These are phyloP conservation scores for Macrobrachium rosenbergii DNA, from an alignment of 1,140 invertebrate species.

Conservation along the genomic window DNA sequence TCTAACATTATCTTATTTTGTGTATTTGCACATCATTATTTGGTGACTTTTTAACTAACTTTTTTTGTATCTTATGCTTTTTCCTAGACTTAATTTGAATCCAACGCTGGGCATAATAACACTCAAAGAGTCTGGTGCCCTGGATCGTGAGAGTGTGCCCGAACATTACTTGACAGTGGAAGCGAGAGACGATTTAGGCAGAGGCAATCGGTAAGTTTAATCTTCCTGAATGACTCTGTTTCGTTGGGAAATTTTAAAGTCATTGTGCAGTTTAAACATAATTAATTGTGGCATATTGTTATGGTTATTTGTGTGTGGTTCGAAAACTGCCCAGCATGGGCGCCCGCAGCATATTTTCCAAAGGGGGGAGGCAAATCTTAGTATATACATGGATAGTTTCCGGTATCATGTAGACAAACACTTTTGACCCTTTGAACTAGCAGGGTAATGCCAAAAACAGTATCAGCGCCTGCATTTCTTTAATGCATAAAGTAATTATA, in stretches of 20 bases:
- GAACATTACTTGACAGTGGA: slow-evolving; percentile 92
- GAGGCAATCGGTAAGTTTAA: slow-evolving; percentile 79
- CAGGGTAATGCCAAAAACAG: too few species aligned
- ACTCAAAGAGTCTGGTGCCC: slow-evolving; percentile 81
- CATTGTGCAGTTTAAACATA: neutral
- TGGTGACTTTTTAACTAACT: neutral
- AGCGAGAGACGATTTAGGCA: slow-evolving; percentile 88
- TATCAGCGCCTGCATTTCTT: too few species aligned
- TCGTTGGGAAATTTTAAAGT: neutral
- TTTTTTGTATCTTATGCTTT: neutral
- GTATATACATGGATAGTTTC: too few species aligned
- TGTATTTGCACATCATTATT: neutral
- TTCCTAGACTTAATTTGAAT: slow-evolving; percentile 83
- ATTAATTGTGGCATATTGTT: too few species aligned
- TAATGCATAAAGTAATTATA: too few species aligned
- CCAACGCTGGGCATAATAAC: slow-evolving; percentile 85
- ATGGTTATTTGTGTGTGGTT: too few species aligned
- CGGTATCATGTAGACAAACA: too few species aligned
- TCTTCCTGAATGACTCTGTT: neutral
- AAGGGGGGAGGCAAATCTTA: too few species aligned
- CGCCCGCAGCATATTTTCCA: too few species aligned
- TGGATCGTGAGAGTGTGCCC: slow-evolving; percentile 89
- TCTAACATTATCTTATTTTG: neutral
- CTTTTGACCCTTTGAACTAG: too few species aligned
- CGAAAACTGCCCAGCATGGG: too few species aligned